These are phyloP conservation scores for Nomada ferruginata DNA, from an alignment of 2,888 invertebrate genomes.

Conservation along the genomic window DNA sequence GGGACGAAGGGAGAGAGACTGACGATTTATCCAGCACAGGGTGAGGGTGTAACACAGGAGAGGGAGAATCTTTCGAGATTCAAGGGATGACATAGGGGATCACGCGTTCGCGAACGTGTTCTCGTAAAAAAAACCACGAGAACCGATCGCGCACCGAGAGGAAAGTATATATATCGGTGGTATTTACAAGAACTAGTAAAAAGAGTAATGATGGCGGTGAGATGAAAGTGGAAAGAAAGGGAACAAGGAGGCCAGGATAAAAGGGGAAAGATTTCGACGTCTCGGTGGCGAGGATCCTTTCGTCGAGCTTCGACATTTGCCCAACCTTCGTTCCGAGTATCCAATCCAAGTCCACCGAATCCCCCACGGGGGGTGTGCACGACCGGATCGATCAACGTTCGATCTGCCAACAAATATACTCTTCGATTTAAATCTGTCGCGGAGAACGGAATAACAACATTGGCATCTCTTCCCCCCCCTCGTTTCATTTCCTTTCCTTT, in stretches of 20 bases:
- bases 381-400: background rate
- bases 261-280: slow-evolving; percentile 56
- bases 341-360: background rate
- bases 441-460: background rate
- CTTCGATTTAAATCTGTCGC: background rate
- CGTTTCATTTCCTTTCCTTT: too few species aligned
- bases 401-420: background rate
- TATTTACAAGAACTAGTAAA: slow-evolving; percentile 63
- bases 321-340: slow-evolving; percentile 54
- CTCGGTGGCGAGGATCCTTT: slow-evolving; percentile 66
- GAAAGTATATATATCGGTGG: slow-evolving; percentile 43
- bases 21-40: slow-evolving; percentile 3
- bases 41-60: background rate
- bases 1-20: background rate
- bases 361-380: too few species aligned
- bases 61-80: slow-evolving; percentile 59
- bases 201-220: background rate
- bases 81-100: slow-evolving; percentile 8
- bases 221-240: background rate
- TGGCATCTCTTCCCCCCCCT: too few species aligned
- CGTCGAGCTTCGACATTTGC: slow-evolving; percentile 61
- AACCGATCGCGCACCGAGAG: slow-evolving; percentile 43
- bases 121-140: slow-evolving; percentile 23
- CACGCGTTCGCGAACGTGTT: background rate
- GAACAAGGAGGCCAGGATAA: background rate